phyloP scores from a whole-genome alignment of 2,888 invertebrate genomes.

The Scaptomyza polygonia region DNA sequence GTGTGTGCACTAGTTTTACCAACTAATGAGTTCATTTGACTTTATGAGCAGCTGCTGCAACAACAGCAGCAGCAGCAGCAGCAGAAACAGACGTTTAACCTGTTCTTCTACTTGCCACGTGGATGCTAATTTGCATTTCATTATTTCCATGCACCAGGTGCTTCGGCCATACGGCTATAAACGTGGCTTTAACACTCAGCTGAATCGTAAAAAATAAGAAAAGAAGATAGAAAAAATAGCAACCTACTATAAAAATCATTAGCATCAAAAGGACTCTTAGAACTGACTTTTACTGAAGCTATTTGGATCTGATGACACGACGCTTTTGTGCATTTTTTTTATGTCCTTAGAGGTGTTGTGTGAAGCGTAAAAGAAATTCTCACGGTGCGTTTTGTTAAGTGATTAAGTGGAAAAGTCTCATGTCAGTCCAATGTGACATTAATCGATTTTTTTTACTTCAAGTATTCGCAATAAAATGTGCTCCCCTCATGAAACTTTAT shows the following conservation, averaged over 20 bases:
- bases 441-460: background rate
- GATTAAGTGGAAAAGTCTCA: background rate
- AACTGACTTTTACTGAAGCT: slow-evolving; percentile 1
- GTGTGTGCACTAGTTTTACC: slow-evolving; percentile 19
- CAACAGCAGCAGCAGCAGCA: slow-evolving; percentile 1
- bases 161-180: slow-evolving; percentile 18
- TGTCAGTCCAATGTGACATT: background rate
- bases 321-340: slow-evolving; percentile 10
- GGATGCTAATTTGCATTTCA: slow-evolving; percentile 68
- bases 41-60: slow-evolving; percentile 53
- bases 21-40: slow-evolving; percentile 65
- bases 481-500: too few relatives aligned
- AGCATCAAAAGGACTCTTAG: slow-evolving; percentile 19
- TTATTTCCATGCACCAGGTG: slow-evolving; percentile 54
- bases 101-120: slow-evolving; percentile 11
- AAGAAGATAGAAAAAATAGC: slow-evolving; percentile 9
- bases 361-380: background rate
- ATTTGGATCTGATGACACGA: slow-evolving; percentile 15
- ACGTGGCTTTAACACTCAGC: slow-evolving; percentile 33
- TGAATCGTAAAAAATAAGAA: slow-evolving; percentile 48
- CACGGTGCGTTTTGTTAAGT: background rate
- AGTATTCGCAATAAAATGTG: background rate
- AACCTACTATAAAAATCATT: slow-evolving; percentile 16
- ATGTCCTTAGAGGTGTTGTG: background rate
- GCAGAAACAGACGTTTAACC: background rate